Evolutionary conservation across 2,113 vertebrate species (phyloP).

Genomic region (Monarcha castaneiventris): DNA sequence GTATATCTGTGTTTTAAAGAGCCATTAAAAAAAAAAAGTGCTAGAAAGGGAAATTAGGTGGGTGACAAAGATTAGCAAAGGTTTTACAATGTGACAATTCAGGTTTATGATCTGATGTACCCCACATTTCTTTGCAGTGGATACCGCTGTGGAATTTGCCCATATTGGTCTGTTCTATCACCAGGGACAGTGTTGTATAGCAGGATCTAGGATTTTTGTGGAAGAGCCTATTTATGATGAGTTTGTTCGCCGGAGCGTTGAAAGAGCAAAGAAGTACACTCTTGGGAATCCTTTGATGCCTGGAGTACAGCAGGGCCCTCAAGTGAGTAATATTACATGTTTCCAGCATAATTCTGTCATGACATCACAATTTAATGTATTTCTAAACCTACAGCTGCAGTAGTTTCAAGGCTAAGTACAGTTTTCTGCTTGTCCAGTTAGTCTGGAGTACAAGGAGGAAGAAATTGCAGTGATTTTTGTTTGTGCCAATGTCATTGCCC

Average conservation of each 20-base stretch:
- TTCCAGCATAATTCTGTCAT: background rate
- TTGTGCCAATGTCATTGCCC: background rate
- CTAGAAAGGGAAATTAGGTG: background rate
- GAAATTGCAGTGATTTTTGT: background rate
- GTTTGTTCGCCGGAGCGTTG: slow-evolving; percentile 81
- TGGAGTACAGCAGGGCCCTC: slow-evolving; percentile 83
- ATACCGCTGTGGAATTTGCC: slow-evolving; percentile 79
- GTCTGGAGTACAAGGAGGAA: background rate
- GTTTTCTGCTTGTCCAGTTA: background rate
- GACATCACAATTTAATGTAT: background rate
- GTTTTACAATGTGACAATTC: background rate
- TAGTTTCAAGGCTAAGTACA: background rate
- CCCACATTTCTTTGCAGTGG: slow-evolving; percentile 73
- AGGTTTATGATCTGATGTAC: background rate
- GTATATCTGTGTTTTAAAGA: background rate
- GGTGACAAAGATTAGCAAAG: background rate
- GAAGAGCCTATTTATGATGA: slow-evolving; percentile 86
- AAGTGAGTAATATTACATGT: slow-evolving; percentile 57
- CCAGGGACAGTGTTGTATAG: slow-evolving; percentile 87
- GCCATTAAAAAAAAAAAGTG: background rate
- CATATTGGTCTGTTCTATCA: slow-evolving; percentile 86
- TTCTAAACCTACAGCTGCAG: background rate
- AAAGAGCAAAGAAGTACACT: slow-evolving; percentile 77
- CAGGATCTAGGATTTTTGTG: slow-evolving; percentile 88
- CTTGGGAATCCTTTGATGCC: slow-evolving; percentile 82